Evolutionary conservation across 1,140 invertebrate genomes (phyloP), one percentile per base, ranked within the genome.

Genomic region (Dreissena rostriformis): DNA sequence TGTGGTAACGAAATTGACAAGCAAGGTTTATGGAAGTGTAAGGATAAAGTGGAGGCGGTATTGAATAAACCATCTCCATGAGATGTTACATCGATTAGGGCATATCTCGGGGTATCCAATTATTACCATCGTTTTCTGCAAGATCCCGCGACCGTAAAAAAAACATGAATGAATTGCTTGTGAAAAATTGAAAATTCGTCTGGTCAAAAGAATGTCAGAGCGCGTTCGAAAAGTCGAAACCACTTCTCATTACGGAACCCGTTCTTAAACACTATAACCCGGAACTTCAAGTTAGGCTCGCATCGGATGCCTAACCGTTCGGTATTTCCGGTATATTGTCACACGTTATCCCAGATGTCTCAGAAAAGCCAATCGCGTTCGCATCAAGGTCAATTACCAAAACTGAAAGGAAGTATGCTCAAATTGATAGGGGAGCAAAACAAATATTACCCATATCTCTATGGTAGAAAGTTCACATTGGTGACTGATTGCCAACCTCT

Each of bases 361-460:
- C 55, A 24, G 93, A 94, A 86, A 82, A 84, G 84, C 93, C 94
- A 8, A 91, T 95, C 39, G 91, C 92, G 7, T 95, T 93, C 88
- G 91, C 91, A 17, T 95, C 93, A 0, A 71, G 94, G 80, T 91
- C 89, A 2, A 75, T 95, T 17, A 89, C 88, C 15, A 57, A 78
- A 39, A 87, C 94, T 51, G 94, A 95, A 88, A 86, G 88, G 85
- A 94, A 94, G 14, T 95, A 95, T 52, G 0, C 93, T 19, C 87
- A 95, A 84, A 93, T 95, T n/a, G 93, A 95, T 71, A 94, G 93
- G 75, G 94, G 95, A 87, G 93, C 92, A 0, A 15, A 77, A 91
- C 70, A 92, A 90, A 75, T 94, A 94, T 83, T 91, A 65, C 74
- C 24, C 92, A 29, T 94, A 92, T 75, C 53, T 94, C 10, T 94